Percentiles rank a stretch among this genome's conserved stretches.
phyloP scores from a whole-genome alignment of 2,113 vertebrate genomes.

The Ginglymostoma cirratum region DNA sequence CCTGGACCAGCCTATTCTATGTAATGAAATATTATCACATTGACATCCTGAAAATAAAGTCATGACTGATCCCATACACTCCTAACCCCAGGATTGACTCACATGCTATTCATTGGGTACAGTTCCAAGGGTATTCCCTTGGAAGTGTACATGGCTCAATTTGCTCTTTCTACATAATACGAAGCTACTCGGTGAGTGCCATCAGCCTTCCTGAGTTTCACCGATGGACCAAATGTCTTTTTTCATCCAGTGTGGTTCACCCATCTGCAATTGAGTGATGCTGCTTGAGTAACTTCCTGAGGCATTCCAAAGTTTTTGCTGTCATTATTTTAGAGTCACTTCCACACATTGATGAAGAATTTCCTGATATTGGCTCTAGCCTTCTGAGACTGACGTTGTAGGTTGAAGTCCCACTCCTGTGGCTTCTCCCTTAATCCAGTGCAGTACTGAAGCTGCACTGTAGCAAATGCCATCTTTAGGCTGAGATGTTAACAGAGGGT shows the following conservation, averaged over 20 bases:
- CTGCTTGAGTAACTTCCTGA: neutral
- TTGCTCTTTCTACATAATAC: neutral
- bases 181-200: neutral
- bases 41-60: neutral
- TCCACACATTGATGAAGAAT: neutral
- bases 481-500: neutral
- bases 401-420: neutral
- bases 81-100: neutral
- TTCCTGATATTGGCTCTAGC: neutral
- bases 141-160: neutral
- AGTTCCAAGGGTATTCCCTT: neutral
- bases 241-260: neutral
- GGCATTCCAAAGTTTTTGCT: neutral
- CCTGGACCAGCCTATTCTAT: neutral
- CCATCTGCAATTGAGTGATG: neutral
- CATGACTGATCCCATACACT: neutral
- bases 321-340: neutral
- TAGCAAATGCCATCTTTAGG: neutral
- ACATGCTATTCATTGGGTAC: neutral
- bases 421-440: neutral
- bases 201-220: neutral
- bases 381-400: neutral
- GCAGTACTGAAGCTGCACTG: neutral
- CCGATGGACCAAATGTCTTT: neutral
- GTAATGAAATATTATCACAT: neutral